Conservation (phyloP, 30 jellyfish, hydroid and myxozoan genomes). For the Hydra vulgaris region DNA sequence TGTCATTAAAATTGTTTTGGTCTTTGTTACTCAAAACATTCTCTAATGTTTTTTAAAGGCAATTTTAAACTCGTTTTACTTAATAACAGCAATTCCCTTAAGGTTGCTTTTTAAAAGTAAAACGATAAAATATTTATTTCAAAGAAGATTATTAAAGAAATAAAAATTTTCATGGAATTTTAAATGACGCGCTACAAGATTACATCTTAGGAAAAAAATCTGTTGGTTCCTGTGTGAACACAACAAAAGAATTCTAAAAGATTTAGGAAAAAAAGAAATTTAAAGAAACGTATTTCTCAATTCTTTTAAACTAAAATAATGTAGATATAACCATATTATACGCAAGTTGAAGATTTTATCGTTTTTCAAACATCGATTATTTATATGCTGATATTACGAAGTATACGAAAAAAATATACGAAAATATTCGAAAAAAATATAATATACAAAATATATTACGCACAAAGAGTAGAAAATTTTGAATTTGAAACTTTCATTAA, state of each 20-base stretch:
- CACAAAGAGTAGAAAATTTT: no score
- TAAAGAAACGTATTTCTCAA: not conserved
- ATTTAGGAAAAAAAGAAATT: not conserved
- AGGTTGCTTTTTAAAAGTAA: not conserved
- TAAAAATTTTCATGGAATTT: not conserved
- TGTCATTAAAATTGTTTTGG: no score
- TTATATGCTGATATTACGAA: not conserved
- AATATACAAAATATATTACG: no score
- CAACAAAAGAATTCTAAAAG: not conserved
- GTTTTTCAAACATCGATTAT: not conserved
- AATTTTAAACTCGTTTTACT: no score
- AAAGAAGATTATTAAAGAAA: not conserved
- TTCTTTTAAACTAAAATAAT: no score
- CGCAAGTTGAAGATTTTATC: not conserved
- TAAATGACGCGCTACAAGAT: not conserved
- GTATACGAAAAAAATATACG: not conserved
- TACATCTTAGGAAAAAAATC: not conserved
- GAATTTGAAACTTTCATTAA: no score
- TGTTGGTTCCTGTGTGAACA: not conserved
- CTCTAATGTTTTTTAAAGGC: no score
- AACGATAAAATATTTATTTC: not conserved
- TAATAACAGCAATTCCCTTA: no score
- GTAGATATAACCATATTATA: not conserved
- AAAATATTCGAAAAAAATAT: not conserved
- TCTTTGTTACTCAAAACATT: no score